Evolutionary conservation across 1,140 invertebrate species (phyloP).

Genomic region (Propsilocerus akamusi): DNA sequence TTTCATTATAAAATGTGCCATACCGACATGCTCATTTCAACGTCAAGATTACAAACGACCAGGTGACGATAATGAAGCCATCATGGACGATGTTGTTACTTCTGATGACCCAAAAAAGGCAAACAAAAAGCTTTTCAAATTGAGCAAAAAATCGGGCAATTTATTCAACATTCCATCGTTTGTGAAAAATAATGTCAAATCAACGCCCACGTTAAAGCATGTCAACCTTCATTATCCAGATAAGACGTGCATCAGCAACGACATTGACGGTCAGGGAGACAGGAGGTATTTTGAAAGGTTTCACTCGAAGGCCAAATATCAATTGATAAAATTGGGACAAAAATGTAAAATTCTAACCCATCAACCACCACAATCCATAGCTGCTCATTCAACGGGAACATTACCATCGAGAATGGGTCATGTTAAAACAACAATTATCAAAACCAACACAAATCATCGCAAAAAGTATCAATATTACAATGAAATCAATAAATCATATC

Average conservation of each 20-base stretch:
- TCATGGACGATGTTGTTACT: neutral
- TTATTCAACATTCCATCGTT: conserved; percentile 1
- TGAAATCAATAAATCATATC: conserved; percentile 1
- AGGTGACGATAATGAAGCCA: neutral
- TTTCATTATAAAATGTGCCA: conserved; percentile 1
- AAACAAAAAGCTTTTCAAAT: neutral
- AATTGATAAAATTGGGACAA: neutral
- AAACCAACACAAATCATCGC: neutral
- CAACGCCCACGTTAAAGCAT: neutral
- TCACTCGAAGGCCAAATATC: neutral
- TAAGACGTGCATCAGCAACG: neutral
- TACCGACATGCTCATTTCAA: conserved; percentile 5
- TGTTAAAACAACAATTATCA: neutral
- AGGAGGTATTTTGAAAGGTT: neutral
- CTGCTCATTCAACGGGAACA: neutral
- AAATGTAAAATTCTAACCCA: conserved; percentile 2
- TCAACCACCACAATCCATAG: neutral
- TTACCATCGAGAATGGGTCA: neutral
- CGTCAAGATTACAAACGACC: conserved; percentile 6
- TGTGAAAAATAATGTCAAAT: neutral
- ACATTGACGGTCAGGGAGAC: neutral
- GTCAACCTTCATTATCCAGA: neutral
- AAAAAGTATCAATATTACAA: neutral
- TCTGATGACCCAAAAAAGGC: neutral
- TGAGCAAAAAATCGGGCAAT: neutral